Conservation (phyloP, 2,113 vertebrate genomes). For the Cyphomyrus discorhynchus region DNA sequence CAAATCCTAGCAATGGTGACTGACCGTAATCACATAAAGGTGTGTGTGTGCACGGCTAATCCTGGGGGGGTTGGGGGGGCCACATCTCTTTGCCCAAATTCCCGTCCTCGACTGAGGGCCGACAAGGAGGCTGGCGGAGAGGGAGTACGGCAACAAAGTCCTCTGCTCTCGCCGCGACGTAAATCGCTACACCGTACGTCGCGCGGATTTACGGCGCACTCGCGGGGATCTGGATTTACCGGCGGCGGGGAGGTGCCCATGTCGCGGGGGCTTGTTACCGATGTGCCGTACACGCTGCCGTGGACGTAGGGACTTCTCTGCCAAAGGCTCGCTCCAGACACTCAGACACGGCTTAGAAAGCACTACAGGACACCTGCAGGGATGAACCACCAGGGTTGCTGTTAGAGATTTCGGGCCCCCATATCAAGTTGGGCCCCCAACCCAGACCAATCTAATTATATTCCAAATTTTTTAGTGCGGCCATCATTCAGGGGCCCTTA, state of each 20-base stretch:
- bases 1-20: too few relatives aligned
- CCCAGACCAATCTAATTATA: background rate
- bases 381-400: background rate
- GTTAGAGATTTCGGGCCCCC: background rate
- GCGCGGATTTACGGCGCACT: background rate
- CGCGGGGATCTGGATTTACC: background rate
- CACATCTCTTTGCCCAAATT: conserved; percentile 6
- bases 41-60: background rate
- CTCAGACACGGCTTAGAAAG: background rate
- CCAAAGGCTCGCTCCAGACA: background rate
- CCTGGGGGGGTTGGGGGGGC: background rate
- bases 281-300: background rate
- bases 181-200: background rate
- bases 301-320: background rate
- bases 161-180: background rate
- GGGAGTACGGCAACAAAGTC: background rate
- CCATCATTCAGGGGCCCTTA: background rate
- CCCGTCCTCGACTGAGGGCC: background rate
- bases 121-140: background rate
- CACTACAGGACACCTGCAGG: background rate
- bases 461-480: background rate
- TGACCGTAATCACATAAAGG: background rate
- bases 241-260: background rate
- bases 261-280: background rate
- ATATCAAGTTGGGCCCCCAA: background rate